Conservation (phyloP, 2,113 vertebrate genomes). For the Ailurus styani region DNA sequence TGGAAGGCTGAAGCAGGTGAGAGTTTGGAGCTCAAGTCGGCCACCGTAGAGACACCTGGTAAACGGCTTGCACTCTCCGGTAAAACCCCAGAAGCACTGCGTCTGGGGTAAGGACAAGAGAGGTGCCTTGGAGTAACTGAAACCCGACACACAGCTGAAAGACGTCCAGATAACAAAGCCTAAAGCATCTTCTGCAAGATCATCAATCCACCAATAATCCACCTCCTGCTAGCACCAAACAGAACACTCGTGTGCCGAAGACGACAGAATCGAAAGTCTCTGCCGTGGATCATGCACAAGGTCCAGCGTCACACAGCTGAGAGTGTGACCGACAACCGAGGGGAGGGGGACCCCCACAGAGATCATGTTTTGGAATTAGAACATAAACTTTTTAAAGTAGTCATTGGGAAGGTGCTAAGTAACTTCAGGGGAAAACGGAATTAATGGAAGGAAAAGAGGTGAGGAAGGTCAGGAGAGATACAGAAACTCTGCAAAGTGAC, state of each 20-base stretch:
- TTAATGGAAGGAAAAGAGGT: not conserved
- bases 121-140: not conserved
- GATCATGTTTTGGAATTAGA: not conserved
- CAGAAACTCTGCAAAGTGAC: not conserved
- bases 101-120: not conserved
- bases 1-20: no score
- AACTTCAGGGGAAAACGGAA: not conserved
- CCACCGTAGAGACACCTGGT: not conserved
- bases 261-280: not conserved
- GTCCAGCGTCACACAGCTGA: accelerated
- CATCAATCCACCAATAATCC: not conserved
- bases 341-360: not conserved
- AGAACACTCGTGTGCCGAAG: not conserved
- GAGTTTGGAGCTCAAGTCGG: not conserved
- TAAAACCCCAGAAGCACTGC: accelerated
- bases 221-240: no score
- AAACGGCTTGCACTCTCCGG: not conserved
- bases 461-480: not conserved
- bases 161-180: not conserved
- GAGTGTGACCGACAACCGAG: no score
- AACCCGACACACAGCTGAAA: not conserved
- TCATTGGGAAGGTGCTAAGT: no score
- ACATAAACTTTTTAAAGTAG: not conserved
- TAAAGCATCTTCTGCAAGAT: not conserved
- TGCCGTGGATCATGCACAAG: accelerated